Evolutionary conservation across 2,797 vertebrate genomes (phyloP), one percentile per base, ranked within the genome.

Genomic region (Pangasius sanitwongsei): DNA sequence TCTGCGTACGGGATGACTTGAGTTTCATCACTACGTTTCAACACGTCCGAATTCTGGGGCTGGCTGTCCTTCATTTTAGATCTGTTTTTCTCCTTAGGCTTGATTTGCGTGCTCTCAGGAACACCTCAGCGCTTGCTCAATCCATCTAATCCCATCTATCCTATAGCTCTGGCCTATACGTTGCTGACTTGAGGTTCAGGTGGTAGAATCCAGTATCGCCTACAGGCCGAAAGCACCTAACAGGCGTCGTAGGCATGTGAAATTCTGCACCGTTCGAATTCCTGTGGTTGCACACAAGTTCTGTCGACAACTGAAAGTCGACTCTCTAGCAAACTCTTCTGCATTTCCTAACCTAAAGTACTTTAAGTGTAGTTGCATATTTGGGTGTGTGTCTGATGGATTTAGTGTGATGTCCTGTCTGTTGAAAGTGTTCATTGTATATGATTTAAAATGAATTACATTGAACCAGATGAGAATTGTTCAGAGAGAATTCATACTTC

Each of bases 31-130:
- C 44, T 18, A 0, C 0, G 90, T 90, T 89, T 87, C 57, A 80
- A 85, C 87, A 89, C 61, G 89, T 87, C 93, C 90, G 87, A 91
- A 92, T 63, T 85, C 44, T 3, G 1, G 12, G 16, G 44, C 41
- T 63, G 61, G 31, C n/a, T 5, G 37, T 15, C 28, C 23, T 44
- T 37, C 12, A 0, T 55, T 57, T 34, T 55, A 13, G 4, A 20
- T 34, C 23, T 4, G n/a, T 25, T 78, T 31, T 48, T 20, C 85
- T 75, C 37, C 6, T 57, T 57, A 72, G 23, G 34, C 23, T 59
- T 44, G 20, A 34, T 57, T 57, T 4, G 8, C 31, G 4, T 55
- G 67, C n/a, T 74, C 20, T 28, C 37, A 65, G 59, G 44, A 83
- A 65, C 13, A 1, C 13, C 15, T 65, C 37, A 8, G 18, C n/a